A percentile compares a stretch with the other conserved stretches of the same genome.
Conservation (phyloP, 1,140 invertebrate genomes). For the Mercenaria mercenaria region DNA sequence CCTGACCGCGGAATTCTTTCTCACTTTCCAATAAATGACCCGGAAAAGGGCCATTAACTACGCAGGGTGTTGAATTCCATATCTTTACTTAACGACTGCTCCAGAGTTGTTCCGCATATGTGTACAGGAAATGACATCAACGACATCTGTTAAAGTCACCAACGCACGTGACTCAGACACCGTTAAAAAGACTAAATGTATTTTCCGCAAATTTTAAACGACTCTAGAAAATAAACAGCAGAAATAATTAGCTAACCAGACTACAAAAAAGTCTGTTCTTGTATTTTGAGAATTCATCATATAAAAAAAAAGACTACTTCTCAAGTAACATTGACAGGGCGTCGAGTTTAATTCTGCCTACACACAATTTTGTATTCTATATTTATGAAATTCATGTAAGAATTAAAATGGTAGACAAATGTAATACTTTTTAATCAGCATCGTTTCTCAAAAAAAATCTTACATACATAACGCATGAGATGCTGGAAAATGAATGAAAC, state of each 20-base stretch:
- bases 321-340: not conserved
- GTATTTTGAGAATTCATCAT: not conserved
- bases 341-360: not conserved
- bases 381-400: too few species aligned
- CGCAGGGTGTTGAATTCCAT: constrained; percentile 23
- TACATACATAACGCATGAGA: too few species aligned
- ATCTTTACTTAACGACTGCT: constrained; percentile 27
- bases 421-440: too few species aligned
- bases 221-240: constrained; percentile 11
- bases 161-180: constrained; percentile 33
- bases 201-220: constrained; percentile 49
- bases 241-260: constrained; percentile 5
- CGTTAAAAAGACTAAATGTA: constrained; percentile 37
- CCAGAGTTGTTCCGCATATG: constrained; percentile 30
- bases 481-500: too few species aligned
- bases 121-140: constrained; percentile 53
- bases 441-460: too few species aligned
- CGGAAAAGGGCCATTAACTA: constrained; percentile 18
- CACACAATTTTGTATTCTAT: too few species aligned
- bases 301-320: not conserved
- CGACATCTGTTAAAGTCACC: constrained; percentile 43
- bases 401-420: too few species aligned
- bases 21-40: not conserved
- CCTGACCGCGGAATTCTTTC: constrained; percentile 7
- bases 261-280: not conserved